Conservation (phyloP, 1,140 invertebrate genomes). For the Asobara japonica region DNA sequence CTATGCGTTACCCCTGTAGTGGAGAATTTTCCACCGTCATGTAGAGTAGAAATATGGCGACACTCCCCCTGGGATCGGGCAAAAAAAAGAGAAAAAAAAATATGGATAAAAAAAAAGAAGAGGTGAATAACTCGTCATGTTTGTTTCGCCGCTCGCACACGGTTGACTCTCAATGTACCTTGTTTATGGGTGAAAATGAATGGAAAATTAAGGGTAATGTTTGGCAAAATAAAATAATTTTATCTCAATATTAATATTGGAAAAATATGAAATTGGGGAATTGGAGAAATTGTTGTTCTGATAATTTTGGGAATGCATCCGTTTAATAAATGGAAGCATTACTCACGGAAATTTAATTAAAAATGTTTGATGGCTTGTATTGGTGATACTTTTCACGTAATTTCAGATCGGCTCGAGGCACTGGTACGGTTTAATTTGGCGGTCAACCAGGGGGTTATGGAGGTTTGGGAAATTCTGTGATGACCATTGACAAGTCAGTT, state of each 20-base stretch:
- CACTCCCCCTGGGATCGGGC: conserved; percentile 14
- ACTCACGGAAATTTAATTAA: background rate
- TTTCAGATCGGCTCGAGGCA: background rate
- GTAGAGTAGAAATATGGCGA: conserved; percentile 28
- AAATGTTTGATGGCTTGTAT: background rate
- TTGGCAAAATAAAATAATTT: background rate
- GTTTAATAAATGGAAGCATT: background rate
- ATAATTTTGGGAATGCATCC: background rate
- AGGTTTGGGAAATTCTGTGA: too few species aligned
- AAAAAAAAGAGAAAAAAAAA: background rate
- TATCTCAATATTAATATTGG: background rate
- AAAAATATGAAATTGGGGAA: background rate
- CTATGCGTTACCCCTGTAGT: background rate
- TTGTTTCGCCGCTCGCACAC: background rate
- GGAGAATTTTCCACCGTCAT: background rate
- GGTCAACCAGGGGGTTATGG: too few species aligned
- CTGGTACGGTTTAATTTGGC: background rate
- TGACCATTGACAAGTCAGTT: too few species aligned
- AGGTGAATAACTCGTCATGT: conserved; percentile 7
- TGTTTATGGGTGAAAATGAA: background rate
- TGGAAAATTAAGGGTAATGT: conserved; percentile 1
- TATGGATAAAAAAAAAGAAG: conserved; percentile 3
- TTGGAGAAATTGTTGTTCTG: background rate
- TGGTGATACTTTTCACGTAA: background rate
- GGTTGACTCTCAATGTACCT: background rate